Conservation (phyloP, 1,140 invertebrate genomes). For the Eciton burchellii region DNA sequence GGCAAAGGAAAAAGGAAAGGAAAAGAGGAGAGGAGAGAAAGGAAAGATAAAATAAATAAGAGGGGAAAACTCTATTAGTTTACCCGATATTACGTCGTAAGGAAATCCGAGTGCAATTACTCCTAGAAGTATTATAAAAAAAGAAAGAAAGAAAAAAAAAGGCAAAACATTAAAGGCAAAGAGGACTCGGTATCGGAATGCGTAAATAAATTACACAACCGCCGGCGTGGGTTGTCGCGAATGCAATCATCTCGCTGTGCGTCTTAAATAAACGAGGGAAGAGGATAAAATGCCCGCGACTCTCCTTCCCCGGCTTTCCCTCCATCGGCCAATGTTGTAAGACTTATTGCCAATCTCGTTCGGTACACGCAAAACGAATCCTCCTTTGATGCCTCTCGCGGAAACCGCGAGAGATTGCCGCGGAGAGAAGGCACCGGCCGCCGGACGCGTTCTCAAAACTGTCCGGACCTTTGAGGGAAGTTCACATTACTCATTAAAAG, state of each 20-base stretch:
- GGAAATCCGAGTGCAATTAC: conserved; percentile 42
- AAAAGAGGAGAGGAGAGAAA: too few relatives aligned
- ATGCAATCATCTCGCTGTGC: conserved; percentile 49
- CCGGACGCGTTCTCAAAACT: conserved; percentile 57
- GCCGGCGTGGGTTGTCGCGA: conserved; percentile 32
- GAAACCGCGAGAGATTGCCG: conserved; percentile 43
- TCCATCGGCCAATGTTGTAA: conserved; percentile 53
- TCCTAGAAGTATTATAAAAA: background rate
- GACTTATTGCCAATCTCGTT: conserved; percentile 61
- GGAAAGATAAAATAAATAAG: too few relatives aligned
- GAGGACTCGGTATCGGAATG: conserved; percentile 36
- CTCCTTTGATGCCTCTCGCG: conserved; percentile 58
- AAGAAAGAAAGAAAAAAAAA: too few relatives aligned
- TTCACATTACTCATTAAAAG: conserved; percentile 62
- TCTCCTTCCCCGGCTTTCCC: conserved; percentile 8
- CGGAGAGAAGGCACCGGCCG: conserved; percentile 26
- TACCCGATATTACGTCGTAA: conserved; percentile 22
- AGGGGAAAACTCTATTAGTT: conserved; percentile 12
- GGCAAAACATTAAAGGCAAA: conserved; percentile 38
- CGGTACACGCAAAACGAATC: conserved; percentile 56
- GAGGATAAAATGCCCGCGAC: conserved; percentile 51
- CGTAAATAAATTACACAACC: conserved; percentile 60
- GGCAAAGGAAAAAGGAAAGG: too few relatives aligned
- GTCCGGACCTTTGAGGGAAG: conserved; percentile 42
- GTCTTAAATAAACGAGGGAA: conserved; percentile 54